Evolutionary conservation across 2,888 invertebrate genomes (phyloP), one percentile per base, ranked within the genome.

Genomic region (Platynereis dumerilii): DNA sequence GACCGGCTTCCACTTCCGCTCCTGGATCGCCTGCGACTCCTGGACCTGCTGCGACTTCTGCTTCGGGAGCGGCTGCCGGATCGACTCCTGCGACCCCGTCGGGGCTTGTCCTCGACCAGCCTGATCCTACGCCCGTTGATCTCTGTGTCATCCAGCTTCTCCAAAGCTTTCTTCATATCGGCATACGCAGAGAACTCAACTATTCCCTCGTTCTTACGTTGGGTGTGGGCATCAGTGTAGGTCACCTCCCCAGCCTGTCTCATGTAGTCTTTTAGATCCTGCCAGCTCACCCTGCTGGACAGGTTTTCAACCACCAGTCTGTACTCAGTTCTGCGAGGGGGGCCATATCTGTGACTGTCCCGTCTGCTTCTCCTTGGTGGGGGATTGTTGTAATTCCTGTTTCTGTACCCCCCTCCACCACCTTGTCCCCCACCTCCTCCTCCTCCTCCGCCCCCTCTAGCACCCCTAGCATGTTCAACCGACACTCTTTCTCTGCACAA

Each of bases 181-280:
- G 93, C 91, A 82, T 92, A 91, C 0, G 93, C 91, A 22, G 96
- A 93, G 85, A 99, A 99, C 84, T 99, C 98, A 10, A 99, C 97
- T 76, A 98, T 93, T 57, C 86, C 86, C 76, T 85, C 85, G 86
- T 97, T 97, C 75, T 93, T 90, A 75, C 92, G 91, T 80, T 93
- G 92, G 83, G 96, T 96, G 83, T 99, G 98, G 22, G 98, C 99
- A 86, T 91, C 99, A 76, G 99, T 98, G 85, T 96, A 99, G 34
- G 97, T 98, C 2, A 99, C 98, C 88, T 99, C 99, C 71, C 98
- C 98, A 75, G 96, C 96, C 86, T 96, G 94, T 79, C 99, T 91
- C 97, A 99, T 98, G 86, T 95, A 96, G 88, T 99, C 99, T 88
- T 99, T 99, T 86, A 99, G 88, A 87, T 98, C 98, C 96, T 98